These are phyloP conservation scores for Drepana falcataria DNA, from an alignment of 2,888 invertebrate species.

Conservation along the genomic window DNA sequence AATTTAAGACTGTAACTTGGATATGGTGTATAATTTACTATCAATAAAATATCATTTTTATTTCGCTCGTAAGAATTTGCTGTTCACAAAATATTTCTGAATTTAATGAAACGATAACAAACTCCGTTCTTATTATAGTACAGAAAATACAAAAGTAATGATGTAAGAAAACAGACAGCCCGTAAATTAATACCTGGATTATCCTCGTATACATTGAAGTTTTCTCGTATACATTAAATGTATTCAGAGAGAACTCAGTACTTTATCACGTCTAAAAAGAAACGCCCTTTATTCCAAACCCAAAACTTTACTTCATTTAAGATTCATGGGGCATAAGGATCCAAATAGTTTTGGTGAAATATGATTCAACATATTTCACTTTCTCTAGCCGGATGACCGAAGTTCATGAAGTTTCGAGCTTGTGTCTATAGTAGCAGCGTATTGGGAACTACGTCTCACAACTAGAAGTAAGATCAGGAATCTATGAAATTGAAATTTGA, in stretches of 20 bases:
- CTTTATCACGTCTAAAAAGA: conserved; percentile 39
- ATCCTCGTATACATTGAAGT: not conserved
- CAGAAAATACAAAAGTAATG: not conserved
- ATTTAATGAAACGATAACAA: too few species aligned
- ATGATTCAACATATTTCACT: conserved; percentile 28
- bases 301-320: conserved; percentile 44
- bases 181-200: not conserved
- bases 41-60: too few species aligned
- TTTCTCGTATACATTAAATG: conserved; percentile 10
- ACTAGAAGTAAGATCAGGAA: not conserved
- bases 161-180: not conserved
- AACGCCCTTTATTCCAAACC: conserved; percentile 38
- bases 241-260: conserved; percentile 29
- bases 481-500: not conserved
- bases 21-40: too few species aligned
- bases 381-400: conserved; percentile 10
- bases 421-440: not conserved
- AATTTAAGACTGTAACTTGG: too few species aligned
- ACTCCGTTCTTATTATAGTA: too few species aligned
- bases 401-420: conserved; percentile 9
- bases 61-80: too few species aligned
- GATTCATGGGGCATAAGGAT: conserved; percentile 44
- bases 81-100: too few species aligned
- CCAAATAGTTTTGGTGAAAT: conserved; percentile 34
- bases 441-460: not conserved